Evolutionary conservation across 1,140 invertebrate species (phyloP).

Genomic region (Spodoptera litura): DNA sequence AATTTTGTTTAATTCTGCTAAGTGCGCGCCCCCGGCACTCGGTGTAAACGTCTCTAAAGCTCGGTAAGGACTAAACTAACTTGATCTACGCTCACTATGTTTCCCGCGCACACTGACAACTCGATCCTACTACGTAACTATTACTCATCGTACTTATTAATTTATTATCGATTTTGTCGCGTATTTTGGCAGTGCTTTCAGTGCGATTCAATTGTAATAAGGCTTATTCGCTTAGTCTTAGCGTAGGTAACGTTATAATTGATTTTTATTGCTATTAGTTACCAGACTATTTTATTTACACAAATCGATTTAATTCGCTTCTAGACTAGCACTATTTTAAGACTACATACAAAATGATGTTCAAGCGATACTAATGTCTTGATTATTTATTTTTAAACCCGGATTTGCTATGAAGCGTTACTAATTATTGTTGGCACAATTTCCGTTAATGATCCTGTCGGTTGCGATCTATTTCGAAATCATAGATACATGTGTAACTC

Average conservation of each 20-base stretch:
- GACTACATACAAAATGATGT: slow-evolving; percentile 27
- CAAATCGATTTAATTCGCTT: slow-evolving; percentile 8
- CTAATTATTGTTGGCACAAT: slow-evolving; percentile 68
- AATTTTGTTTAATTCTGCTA: slow-evolving; percentile 24
- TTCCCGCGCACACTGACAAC: slow-evolving; percentile 72
- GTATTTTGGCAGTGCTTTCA: slow-evolving; percentile 54
- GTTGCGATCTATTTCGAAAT: slow-evolving; percentile 59
- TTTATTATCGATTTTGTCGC: slow-evolving; percentile 32
- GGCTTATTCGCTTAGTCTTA: slow-evolving; percentile 39
- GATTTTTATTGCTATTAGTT: slow-evolving; percentile 42
- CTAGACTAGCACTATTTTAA: slow-evolving; percentile 46
- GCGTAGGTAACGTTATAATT: slow-evolving; percentile 39
- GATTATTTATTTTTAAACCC: slow-evolving; percentile 17
- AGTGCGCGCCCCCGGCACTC: slow-evolving; percentile 55
- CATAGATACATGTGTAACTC: slow-evolving; percentile 55
- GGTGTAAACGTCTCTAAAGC: slow-evolving; percentile 69
- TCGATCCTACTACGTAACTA: slow-evolving; percentile 56
- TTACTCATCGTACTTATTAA: slow-evolving; percentile 1
- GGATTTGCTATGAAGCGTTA: slow-evolving; percentile 48
- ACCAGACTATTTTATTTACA: slow-evolving; percentile 32
- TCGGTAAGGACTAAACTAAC: slow-evolving; percentile 73
- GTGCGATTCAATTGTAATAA: slow-evolving; percentile 38
- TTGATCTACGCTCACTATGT: slow-evolving; percentile 69
- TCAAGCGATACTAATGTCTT: slow-evolving; percentile 45
- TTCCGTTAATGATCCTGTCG: slow-evolving; percentile 55